Evolutionary conservation across 2,797 vertebrate species (phyloP).

Genomic region (Sebastes ruberrimus): DNA sequence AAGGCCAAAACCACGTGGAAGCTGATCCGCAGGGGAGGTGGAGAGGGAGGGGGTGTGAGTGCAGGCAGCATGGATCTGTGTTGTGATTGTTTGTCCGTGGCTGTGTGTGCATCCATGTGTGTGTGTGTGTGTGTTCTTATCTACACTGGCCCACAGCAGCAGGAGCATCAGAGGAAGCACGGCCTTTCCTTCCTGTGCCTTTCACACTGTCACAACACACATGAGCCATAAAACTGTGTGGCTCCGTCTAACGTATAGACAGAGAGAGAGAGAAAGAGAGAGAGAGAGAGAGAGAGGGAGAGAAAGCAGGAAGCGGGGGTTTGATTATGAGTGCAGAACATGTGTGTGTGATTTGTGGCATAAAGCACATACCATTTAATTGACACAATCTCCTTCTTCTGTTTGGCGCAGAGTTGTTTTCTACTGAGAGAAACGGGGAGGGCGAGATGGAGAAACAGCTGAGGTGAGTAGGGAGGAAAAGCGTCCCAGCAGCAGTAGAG

Average conservation of each 20-base stretch:
- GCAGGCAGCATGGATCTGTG: constrained; percentile 59
- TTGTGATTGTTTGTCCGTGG: constrained; percentile 68
- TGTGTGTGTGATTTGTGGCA: constrained; percentile 66
- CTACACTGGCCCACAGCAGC: constrained; percentile 76
- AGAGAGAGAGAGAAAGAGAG: background rate
- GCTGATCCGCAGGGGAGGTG: constrained; percentile 58
- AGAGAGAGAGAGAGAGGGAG: background rate
- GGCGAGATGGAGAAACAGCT: constrained; percentile 22
- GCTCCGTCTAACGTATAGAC: constrained; percentile 54
- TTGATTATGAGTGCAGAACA: constrained; percentile 33
- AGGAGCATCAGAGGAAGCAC: constrained; percentile 83
- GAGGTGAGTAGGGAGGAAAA: constrained; percentile 29
- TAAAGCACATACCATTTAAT: constrained; percentile 63
- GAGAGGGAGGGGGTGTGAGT: constrained; percentile 61
- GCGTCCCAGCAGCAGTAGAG: constrained; percentile 50
- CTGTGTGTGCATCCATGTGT: constrained; percentile 45
- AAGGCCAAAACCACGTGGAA: constrained; percentile 65
- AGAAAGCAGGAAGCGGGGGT: too few species aligned
- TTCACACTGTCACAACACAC: constrained; percentile 82
- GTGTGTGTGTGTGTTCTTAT: constrained; percentile 73
- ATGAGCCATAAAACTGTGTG: constrained; percentile 61
- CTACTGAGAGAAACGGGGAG: constrained; percentile 35
- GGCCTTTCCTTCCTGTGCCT: constrained; percentile 84
- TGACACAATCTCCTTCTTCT: constrained; percentile 63
- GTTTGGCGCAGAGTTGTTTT: constrained; percentile 52